These are phyloP conservation scores for Regulus satrapa DNA, from an alignment of 2,113 vertebrate species.

Conservation along the genomic window DNA sequence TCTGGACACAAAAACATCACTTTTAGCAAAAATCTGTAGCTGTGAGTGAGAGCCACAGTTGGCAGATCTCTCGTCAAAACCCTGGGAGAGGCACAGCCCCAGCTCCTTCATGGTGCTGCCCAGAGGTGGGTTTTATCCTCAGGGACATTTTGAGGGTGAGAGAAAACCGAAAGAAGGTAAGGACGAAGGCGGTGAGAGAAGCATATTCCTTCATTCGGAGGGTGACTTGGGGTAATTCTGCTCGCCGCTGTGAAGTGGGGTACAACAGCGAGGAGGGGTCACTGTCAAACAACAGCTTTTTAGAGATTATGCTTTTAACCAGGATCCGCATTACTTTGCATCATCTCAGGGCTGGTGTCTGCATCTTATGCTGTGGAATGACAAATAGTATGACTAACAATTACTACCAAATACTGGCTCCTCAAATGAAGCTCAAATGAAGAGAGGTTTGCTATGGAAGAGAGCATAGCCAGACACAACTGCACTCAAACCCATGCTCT, in stretches of 20 bases:
- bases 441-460: constrained; percentile 25
- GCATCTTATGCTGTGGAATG: neutral
- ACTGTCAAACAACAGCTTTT: neutral
- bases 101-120: neutral
- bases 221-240: neutral
- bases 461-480: constrained; percentile 5
- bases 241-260: neutral
- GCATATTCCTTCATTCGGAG: neutral
- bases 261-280: neutral
- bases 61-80: neutral
- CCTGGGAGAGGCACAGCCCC: neutral
- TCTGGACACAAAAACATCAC: constrained; percentile 11
- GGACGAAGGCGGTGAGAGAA: neutral
- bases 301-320: neutral
- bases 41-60: neutral
- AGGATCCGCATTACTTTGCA: neutral
- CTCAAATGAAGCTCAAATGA: constrained; percentile 34
- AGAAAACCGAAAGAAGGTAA: neutral
- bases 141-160: neutral
- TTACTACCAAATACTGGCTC: neutral
- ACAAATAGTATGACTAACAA: constrained; percentile 23
- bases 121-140: neutral
- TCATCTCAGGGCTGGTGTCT: neutral
- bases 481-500: neutral
- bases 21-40: neutral